phyloP scores from a whole-genome alignment of 2,797 vertebrate species.

The Myotis vivesi region DNA sequence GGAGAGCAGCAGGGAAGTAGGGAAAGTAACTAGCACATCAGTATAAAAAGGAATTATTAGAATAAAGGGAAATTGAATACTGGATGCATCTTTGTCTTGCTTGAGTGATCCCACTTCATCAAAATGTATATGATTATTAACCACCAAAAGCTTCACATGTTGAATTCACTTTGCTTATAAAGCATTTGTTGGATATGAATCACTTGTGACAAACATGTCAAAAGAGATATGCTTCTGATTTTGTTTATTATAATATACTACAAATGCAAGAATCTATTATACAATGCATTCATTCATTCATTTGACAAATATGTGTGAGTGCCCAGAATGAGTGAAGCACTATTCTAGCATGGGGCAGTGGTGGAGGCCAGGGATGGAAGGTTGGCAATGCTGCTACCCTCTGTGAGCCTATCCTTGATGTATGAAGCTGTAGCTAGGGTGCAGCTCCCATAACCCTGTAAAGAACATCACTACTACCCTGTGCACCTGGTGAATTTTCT shows the following conservation, averaged over 20 bases:
- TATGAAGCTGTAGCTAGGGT: fast-evolving
- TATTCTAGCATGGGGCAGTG: fast-evolving
- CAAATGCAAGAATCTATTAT: no score
- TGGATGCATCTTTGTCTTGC: no score
- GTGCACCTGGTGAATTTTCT: neutral
- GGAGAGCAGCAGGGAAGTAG: fast-evolving
- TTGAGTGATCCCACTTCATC: neutral
- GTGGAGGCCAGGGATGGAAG: fast-evolving
- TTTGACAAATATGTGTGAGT: neutral
- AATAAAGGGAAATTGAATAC: neutral
- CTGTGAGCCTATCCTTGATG: fast-evolving
- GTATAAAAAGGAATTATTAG: fast-evolving
- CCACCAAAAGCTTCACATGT: neutral
- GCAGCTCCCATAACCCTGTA: fast-evolving
- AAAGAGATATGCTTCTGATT: neutral
- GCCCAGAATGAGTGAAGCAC: fast-evolving
- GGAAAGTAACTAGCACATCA: no score
- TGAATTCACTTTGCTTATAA: neutral
- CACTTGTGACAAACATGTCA: neutral
- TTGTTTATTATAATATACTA: neutral
- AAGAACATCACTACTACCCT: neutral
- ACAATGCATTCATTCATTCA: fast-evolving
- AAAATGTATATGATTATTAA: neutral
- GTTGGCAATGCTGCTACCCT: neutral
- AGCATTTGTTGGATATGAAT: neutral